Conservation (phyloP, 2,797 vertebrate genomes). For the Fistularia commersonii region DNA sequence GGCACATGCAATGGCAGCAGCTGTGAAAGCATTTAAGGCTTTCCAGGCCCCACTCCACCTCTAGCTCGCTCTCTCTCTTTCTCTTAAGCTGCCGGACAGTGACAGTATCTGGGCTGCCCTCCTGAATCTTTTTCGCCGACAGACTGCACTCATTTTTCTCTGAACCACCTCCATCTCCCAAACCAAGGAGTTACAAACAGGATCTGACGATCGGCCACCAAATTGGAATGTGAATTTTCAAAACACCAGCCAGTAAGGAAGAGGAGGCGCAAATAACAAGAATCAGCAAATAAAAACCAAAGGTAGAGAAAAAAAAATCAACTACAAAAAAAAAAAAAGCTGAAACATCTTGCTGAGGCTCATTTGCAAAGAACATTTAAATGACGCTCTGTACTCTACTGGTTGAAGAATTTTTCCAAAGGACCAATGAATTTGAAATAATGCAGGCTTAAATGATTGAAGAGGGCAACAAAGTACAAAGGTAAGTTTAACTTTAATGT, state of each 20-base stretch:
- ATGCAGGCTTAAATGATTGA: too few relatives aligned
- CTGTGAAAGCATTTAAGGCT: conserved; percentile 72
- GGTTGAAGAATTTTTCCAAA: not conserved
- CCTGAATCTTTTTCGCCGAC: conserved; percentile 10
- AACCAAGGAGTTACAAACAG: conserved; percentile 1
- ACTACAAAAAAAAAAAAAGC: too few relatives aligned
- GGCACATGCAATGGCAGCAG: conserved; percentile 65
- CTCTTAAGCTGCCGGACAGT: conserved; percentile 51
- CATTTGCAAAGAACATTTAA: too few relatives aligned
- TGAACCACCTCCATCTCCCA: conserved; percentile 24
- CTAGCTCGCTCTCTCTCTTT: conserved; percentile 15
- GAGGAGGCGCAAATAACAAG: not conserved
- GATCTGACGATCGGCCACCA: conserved; percentile 2
- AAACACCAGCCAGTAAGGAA: not conserved
- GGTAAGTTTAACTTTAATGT: conserved; percentile 34
- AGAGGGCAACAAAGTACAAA: not conserved
- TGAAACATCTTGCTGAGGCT: too few relatives aligned
- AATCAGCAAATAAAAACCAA: too few relatives aligned
- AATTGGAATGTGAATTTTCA: conserved; percentile 5
- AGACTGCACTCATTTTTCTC: conserved; percentile 28
- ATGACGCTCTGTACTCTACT: too few relatives aligned
- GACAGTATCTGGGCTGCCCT: conserved; percentile 41
- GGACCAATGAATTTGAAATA: too few relatives aligned
- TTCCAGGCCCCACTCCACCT: conserved; percentile 8
- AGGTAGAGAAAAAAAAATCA: too few relatives aligned